Base-by-base conservation (phyloP, 2,797 vertebrate species). In the Bradypus variegatus region DNA sequence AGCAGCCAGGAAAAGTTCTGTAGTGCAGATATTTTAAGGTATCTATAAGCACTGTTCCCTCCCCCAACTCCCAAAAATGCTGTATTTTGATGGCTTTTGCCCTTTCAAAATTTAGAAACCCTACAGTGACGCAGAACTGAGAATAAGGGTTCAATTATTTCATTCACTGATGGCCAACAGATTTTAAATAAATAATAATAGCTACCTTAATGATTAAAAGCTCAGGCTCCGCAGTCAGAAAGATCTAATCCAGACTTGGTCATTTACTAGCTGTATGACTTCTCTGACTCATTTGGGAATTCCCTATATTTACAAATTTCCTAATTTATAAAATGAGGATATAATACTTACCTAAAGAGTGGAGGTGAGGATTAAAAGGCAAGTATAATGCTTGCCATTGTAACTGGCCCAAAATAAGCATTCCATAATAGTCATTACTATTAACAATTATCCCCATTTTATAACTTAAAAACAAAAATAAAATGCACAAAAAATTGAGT, bases 371-470 rank as follows among this genome's bases (percentile, higher is more conserved):
- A 89, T 76, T 86, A 81, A 89, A 82, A 92, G 77, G n/a, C 53
- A 64, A 58, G 18, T 48, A 85, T 86, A 72, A 79, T 60, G 41
- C 27, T 55, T 81, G 75, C 33, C 33, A 60, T n/a, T 53, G 21
- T 72, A 82, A 70, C n/a, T 50, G 53, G 62, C 41, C 53, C 70
- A 27, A 81, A 92, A 92, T 89, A 89, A 86, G 85, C 81, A 89
- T 48, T 72, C 50, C 38, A 38, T 77, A 80, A 15, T 41, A 94
- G 38, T 79, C 48, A 91, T 53, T 53, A 78, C 45, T 62, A 86
- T 72, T 76, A 86, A 38, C 62, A 60, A 27, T 83, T 82, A 69
- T 53, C 70, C 25, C 36, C 78, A 87, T 65, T 58, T 83, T 87
- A 92, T 23, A 73, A 62, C 50, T 70, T 77, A n/a, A 67, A 67